Conservation (phyloP, 1,140 invertebrate species). For the Trichogramma pretiosum region DNA sequence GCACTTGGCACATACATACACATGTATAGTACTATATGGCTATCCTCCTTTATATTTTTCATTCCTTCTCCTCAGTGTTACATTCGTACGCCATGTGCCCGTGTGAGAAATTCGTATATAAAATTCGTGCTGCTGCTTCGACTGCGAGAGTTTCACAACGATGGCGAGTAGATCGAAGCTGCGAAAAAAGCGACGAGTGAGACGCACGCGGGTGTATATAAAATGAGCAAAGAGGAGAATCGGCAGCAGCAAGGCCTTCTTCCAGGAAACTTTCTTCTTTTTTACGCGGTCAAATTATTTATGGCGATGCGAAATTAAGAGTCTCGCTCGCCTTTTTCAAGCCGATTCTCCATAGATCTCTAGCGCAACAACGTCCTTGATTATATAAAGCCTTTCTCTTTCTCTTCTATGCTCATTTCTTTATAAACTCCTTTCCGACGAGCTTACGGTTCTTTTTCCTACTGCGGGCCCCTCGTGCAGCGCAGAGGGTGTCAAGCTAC, state of each 20-base stretch:
- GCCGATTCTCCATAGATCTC: too few species aligned
- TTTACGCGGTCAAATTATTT: conserved; percentile 42
- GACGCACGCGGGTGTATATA: not conserved
- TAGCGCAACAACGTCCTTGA: conserved; percentile 23
- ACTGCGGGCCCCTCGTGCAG: not conserved
- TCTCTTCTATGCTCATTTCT: conserved; percentile 22
- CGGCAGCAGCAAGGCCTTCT: conserved; percentile 32
- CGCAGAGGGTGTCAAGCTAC: conserved; percentile 15
- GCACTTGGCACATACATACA: too few species aligned
- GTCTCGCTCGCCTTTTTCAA: too few species aligned
- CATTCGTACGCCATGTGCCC: too few species aligned
- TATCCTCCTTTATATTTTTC: too few species aligned
- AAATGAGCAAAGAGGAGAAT: not conserved
- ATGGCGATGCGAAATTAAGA: conserved; percentile 45
- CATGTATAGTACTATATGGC: too few species aligned
- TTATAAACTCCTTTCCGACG: not conserved
- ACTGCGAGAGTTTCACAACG: not conserved
- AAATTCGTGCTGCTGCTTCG: not conserved
- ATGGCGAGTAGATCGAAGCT: not conserved
- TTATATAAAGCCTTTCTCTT: conserved; percentile 20
- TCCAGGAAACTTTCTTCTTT: conserved; percentile 33
- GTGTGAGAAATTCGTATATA: too few species aligned
- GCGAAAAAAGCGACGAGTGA: conserved; percentile 1
- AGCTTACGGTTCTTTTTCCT: not conserved
- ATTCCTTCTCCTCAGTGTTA: too few species aligned